A percentile compares a stretch with the other conserved stretches of the same genome.
Evolutionary conservation across 1,140 invertebrate species (phyloP).

Genomic region (Achroia grisella): DNA sequence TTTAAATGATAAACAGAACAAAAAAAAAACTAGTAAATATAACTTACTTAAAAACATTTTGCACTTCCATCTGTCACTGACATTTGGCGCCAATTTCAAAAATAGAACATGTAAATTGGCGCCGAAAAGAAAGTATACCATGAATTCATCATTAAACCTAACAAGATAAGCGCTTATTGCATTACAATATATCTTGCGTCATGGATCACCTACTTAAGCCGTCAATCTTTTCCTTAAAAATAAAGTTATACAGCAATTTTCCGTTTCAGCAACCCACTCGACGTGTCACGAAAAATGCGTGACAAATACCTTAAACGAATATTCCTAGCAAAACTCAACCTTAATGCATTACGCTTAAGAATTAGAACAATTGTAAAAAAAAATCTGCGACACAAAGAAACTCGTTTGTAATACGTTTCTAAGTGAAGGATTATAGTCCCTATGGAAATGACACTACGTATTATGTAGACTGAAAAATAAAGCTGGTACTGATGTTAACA

Average conservation of each 20-base stretch:
- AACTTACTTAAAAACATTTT: no score
- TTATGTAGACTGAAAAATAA: background rate
- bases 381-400: constrained; percentile 18
- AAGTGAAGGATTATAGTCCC: background rate
- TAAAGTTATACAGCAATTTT: constrained; percentile 66
- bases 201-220: constrained; percentile 38
- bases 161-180: constrained; percentile 3
- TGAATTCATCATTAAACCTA: background rate
- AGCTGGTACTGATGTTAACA: constrained; percentile 35
- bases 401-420: constrained; percentile 5
- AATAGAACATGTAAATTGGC: no score
- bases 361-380: constrained; percentile 5
- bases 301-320: constrained; percentile 5
- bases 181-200: constrained; percentile 32
- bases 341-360: constrained; percentile 2
- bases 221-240: constrained; percentile 59
- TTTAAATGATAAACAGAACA: no score
- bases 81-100: no score
- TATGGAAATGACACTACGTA: background rate
- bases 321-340: constrained; percentile 9
- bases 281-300: constrained; percentile 19
- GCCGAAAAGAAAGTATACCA: no score
- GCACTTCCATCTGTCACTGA: no score
- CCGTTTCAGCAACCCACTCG: constrained; percentile 45
- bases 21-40: no score